Evolutionary conservation across 2,797 vertebrate species (phyloP).

Genomic region (Sebastes minor): DNA sequence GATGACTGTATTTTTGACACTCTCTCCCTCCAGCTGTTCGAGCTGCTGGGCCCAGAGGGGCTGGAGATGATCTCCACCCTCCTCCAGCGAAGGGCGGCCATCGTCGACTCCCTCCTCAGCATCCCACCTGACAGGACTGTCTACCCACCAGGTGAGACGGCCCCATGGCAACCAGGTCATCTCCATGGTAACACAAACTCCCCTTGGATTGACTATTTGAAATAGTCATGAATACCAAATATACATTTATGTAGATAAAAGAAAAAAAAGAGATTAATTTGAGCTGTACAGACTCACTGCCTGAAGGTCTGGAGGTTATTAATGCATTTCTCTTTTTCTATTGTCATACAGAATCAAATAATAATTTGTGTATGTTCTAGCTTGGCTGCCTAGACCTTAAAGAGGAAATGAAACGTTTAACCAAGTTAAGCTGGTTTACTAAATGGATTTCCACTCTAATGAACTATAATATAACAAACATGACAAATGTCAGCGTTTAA

Average conservation of each 20-base stretch:
- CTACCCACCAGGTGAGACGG: constrained; percentile 83
- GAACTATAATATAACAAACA: too few relatives aligned
- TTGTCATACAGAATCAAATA: neutral
- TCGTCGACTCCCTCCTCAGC: constrained; percentile 87
- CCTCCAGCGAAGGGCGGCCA: constrained; percentile 87
- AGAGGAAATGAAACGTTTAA: too few relatives aligned
- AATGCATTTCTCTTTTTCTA: neutral
- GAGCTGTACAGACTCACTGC: neutral
- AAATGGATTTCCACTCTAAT: too few relatives aligned
- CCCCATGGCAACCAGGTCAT: constrained; percentile 33
- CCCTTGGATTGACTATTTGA: neutral
- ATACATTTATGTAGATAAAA: neutral
- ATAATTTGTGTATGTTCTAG: neutral
- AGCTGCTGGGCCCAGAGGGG: constrained; percentile 93
- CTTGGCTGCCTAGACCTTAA: neutral
- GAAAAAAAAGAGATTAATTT: neutral
- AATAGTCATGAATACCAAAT: neutral
- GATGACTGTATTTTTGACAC: constrained; percentile 13
- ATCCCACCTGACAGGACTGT: constrained; percentile 81
- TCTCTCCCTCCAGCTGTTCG: constrained; percentile 86
- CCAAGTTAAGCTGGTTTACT: too few relatives aligned
- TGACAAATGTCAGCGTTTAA: too few relatives aligned
- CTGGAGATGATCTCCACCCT: constrained; percentile 95
- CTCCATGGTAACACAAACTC: constrained; percentile 25
- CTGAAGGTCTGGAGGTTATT: neutral